phyloP scores from a whole-genome alignment of 2,113 vertebrate species.

The Naja naja region DNA sequence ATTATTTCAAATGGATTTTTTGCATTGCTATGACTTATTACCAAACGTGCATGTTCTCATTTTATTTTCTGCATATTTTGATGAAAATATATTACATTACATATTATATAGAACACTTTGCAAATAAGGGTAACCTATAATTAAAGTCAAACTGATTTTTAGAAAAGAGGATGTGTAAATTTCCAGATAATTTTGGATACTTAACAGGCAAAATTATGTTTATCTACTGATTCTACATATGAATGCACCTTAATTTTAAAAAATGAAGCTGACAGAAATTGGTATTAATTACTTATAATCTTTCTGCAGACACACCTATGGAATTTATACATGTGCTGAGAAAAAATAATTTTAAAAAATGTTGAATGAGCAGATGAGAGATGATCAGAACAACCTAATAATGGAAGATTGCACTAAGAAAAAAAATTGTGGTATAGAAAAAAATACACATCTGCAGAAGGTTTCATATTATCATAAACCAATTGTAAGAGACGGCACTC shows the following conservation, averaged over 20 bases:
- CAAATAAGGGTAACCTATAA: not conserved
- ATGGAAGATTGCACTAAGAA: not conserved
- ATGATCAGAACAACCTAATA: not conserved
- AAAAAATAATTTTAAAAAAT: not conserved
- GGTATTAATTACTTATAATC: not conserved
- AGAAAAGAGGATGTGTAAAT: not conserved
- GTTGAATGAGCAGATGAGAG: not conserved
- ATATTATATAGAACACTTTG: not conserved
- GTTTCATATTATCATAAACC: not conserved
- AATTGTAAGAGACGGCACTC: not conserved
- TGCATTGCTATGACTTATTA: not conserved
- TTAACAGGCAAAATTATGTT: not conserved
- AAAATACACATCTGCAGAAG: not conserved
- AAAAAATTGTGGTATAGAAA: not conserved
- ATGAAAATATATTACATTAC: not conserved
- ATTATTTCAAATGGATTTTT: not conserved
- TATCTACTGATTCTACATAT: not conserved
- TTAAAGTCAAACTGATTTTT: not conserved
- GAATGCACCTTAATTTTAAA: not conserved
- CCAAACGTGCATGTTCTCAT: not conserved
- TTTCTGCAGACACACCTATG: not conserved
- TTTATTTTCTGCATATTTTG: not conserved
- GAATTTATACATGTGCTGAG: not conserved
- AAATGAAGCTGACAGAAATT: not conserved
- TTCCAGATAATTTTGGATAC: not conserved